Evolutionary conservation across 2,888 invertebrate species (phyloP), one percentile per base, ranked within the genome.

Genomic region (Brachyopa scutellaris): DNA sequence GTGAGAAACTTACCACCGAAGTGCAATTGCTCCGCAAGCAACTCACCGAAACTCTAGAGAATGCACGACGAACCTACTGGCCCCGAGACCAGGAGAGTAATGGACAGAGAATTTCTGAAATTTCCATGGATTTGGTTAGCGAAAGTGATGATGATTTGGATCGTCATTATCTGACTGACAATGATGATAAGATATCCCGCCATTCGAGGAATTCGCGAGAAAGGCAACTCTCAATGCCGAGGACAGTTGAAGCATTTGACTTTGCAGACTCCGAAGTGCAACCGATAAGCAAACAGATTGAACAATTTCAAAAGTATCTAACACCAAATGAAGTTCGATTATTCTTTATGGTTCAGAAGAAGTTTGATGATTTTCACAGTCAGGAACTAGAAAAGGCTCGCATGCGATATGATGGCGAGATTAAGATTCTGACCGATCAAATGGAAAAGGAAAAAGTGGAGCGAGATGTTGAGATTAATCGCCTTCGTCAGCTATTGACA

Each of bases 1-100:
- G 93, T 82, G 92, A 93, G 29, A 92, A 93, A 84, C 92, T 94
- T 11, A 91, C 91, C 0, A 91, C 90, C 7, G 93, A 95, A 88
- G 91, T 95, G 9, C 91, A 92, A 9, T 88, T 91, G 36, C 86
- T 94, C 8, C 90, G 91, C 15, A 88, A 89, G 59, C 91, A 92
- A 84, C 87, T 92, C 0, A 87, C 89, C n/a, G 91, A 91, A 66
- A 90, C 91, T 0, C 88, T 91, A 19, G 91, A 90, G 9, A 87
- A 89, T 11, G 87, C 91, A 3, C 88, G 91, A 0, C 88, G 88
- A 15, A 88, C 86, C 26, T 85, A 76, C 4, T 86, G 86, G 61
- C 86, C 86, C 64, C 87, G 85, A 0, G 90, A 90, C 78, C 89
- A 88, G 42, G 89, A 89, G 59, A 87, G 86, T 42, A 88, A 89